phyloP scores from a whole-genome alignment of 2,888 invertebrate genomes.

The Temnothorax unifasciatus region DNA sequence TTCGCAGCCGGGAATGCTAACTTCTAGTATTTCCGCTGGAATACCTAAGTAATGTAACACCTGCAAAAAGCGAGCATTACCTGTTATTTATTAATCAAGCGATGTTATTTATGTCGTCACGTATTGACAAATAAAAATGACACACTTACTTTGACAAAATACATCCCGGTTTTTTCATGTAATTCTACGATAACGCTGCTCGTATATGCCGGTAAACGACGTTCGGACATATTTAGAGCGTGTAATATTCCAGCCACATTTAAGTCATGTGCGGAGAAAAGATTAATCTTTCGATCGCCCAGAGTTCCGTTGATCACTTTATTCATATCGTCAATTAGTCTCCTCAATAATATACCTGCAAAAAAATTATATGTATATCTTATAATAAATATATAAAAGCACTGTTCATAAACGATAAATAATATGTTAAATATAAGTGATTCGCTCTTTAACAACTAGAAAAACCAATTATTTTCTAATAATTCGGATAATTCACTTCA shows the following conservation, averaged over 20 bases:
- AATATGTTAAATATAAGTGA: not conserved
- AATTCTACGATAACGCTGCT: constrained; percentile 88
- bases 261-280: constrained; percentile 89
- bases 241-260: constrained; percentile 88
- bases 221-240: constrained; percentile 87
- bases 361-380: constrained; percentile 34
- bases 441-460: not conserved
- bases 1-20: constrained; percentile 70
- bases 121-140: not conserved
- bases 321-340: constrained; percentile 87
- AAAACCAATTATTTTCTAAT: not conserved
- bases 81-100: not conserved
- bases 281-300: constrained; percentile 86
- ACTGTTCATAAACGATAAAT: not conserved
- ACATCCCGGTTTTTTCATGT: constrained; percentile 73
- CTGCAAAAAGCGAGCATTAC: constrained; percentile 57
- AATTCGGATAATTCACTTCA: not conserved
- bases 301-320: constrained; percentile 77
- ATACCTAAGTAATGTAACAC: constrained; percentile 69
- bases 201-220: constrained; percentile 88
- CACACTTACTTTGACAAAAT: constrained; percentile 86
- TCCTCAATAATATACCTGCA: constrained; percentile 87
- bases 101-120: not conserved
- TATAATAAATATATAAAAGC: not conserved
- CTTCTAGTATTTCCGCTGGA: constrained; percentile 45